These are phyloP conservation scores for Siniperca scherzeri DNA, from an alignment of 2,797 vertebrate genomes.

Conservation along the genomic window DNA sequence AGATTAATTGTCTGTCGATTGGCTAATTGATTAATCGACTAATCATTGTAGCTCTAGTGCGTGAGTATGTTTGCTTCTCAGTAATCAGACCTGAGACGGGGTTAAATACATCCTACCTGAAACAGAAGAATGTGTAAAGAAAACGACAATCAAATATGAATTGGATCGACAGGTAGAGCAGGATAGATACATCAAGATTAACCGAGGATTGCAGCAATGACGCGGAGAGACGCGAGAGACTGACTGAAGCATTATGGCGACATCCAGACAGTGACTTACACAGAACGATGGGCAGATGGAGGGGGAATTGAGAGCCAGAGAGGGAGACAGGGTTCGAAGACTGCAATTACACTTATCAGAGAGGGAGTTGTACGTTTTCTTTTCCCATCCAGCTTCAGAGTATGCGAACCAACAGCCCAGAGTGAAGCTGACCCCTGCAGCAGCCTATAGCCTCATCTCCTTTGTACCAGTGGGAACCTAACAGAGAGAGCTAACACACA, in stretches of 20 bases:
- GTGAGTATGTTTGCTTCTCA: not conserved
- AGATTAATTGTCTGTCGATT: too few relatives aligned
- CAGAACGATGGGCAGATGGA: constrained; percentile 43
- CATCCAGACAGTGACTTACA: constrained; percentile 27
- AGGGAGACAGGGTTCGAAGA: constrained; percentile 15
- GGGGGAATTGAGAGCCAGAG: constrained; percentile 24
- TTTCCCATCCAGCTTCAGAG: constrained; percentile 32
- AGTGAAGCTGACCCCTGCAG: constrained; percentile 58
- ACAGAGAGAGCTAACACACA: constrained; percentile 45
- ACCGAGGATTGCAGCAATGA: not conserved
- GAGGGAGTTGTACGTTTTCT: constrained; percentile 10
- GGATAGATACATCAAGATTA: constrained; percentile 7
- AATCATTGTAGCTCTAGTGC: not conserved
- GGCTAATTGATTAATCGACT: too few relatives aligned
- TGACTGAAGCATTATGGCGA: constrained; percentile 25
- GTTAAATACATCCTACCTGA: not conserved
- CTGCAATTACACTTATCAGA: constrained; percentile 58
- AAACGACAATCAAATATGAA: not conserved
- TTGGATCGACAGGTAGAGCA: not conserved
- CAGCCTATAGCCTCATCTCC: constrained; percentile 42
- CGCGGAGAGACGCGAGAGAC: not conserved
- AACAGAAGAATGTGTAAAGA: not conserved
- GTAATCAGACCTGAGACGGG: not conserved
- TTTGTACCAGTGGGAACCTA: constrained; percentile 44
- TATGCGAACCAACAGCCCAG: constrained; percentile 38